phyloP scores from a whole-genome alignment of 2,888 invertebrate species.

The Cantharis lateralis region DNA sequence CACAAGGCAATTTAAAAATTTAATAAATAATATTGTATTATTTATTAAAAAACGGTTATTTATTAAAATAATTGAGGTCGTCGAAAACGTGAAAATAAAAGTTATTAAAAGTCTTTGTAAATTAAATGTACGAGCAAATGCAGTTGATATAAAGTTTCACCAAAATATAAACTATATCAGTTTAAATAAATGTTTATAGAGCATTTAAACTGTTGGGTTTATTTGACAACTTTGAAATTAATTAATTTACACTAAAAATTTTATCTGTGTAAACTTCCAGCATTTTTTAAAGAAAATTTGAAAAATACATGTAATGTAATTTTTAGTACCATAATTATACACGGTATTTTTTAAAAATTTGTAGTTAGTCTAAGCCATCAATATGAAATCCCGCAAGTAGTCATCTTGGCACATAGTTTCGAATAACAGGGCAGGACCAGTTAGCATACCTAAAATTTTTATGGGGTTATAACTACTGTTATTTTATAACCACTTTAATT shows the following conservation, averaged over 20 bases:
- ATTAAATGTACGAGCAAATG: background rate
- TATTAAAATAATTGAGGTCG: background rate
- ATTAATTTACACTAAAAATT: background rate
- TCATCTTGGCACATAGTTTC: too few species aligned
- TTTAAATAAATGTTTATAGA: background rate
- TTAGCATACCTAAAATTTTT: too few species aligned
- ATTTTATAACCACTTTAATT: too few species aligned
- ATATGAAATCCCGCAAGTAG: too few species aligned
- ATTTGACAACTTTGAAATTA: background rate
- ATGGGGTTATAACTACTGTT: too few species aligned
- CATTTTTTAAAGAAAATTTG: too few species aligned
- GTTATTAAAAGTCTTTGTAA: background rate
- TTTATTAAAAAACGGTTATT: background rate
- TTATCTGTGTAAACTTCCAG: background rate
- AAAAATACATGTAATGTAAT: too few species aligned
- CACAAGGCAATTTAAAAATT: background rate
- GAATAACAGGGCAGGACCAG: too few species aligned
- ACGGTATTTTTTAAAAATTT: too few species aligned
- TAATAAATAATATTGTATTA: background rate
- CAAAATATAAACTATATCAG: background rate
- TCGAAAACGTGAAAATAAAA: background rate
- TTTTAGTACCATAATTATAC: too few species aligned
- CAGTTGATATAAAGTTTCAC: background rate
- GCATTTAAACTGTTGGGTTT: background rate
- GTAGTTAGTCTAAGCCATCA: too few species aligned